These are phyloP conservation scores for Sprattus sprattus DNA, from an alignment of 2,113 vertebrate genomes.

Conservation along the genomic window DNA sequence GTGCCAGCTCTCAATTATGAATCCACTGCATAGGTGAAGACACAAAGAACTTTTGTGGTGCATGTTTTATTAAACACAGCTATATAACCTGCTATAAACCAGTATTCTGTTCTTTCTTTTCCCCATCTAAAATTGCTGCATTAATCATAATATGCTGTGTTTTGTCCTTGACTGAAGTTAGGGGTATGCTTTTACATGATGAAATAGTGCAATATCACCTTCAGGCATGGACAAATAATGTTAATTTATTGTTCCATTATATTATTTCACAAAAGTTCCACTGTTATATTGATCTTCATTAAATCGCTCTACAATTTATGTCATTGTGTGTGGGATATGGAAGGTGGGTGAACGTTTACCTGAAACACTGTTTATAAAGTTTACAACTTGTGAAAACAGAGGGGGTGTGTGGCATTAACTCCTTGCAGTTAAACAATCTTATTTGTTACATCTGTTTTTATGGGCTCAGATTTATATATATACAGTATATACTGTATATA, in stretches of 20 bases:
- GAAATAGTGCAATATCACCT: neutral
- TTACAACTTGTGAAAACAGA: neutral
- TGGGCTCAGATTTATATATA: no score
- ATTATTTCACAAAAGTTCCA: neutral
- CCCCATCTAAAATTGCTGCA: neutral
- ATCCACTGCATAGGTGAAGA: neutral
- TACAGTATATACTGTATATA: no score
- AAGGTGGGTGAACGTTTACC: neutral
- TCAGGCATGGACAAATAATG: conserved; percentile 2
- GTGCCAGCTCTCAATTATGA: neutral
- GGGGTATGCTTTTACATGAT: conserved; percentile 1
- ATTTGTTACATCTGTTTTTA: neutral
- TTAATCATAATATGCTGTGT: neutral
- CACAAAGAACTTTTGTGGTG: neutral
- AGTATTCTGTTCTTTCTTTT: neutral
- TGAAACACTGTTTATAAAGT: neutral
- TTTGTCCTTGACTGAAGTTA: neutral
- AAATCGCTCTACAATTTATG: neutral
- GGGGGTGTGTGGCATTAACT: neutral
- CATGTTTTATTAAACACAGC: conserved; percentile 10
- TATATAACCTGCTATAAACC: neutral
- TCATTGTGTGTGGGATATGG: neutral
- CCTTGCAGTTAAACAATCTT: neutral
- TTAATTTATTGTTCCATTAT: neutral
- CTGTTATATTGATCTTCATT: neutral